A percentile compares a stretch with the other conserved stretches of the same genome.
These are phyloP conservation scores for Ceyx margarethae DNA, from an alignment of 2,113 vertebrate species.

Conservation along the genomic window DNA sequence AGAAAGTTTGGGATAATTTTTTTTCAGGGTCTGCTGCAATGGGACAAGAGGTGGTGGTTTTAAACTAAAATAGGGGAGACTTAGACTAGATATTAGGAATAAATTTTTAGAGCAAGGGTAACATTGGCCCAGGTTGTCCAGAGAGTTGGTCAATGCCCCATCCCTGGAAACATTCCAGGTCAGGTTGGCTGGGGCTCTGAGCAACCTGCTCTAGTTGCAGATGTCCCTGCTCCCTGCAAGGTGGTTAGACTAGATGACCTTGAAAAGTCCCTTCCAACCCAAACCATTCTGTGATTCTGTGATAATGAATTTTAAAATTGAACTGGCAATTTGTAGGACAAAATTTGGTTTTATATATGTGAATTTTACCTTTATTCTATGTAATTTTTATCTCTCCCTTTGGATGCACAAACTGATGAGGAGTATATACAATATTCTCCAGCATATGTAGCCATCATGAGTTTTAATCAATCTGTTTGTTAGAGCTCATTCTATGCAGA, in stretches of 20 bases:
- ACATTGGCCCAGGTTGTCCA: neutral
- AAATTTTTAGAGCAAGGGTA: neutral
- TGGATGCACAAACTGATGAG: neutral
- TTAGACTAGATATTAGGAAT: neutral
- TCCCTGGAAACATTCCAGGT: neutral
- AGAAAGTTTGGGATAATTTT: neutral
- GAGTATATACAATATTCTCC: neutral
- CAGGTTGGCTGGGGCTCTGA: neutral
- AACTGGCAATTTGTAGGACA: neutral
- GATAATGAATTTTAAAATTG: neutral
- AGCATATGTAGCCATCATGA: neutral
- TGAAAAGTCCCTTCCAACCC: neutral
- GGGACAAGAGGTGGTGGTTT: neutral
- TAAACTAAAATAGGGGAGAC: neutral
- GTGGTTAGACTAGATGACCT: neutral
- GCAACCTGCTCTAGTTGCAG: neutral
- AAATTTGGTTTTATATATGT: neutral
- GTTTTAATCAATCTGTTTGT: neutral
- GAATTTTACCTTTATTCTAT: neutral
- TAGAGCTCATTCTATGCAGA: neutral
- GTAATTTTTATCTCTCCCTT: neutral
- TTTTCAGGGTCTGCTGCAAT: neutral
- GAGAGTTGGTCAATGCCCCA: neutral
- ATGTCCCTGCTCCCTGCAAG: neutral
- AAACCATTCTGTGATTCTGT: neutral